Evolutionary conservation across 2,113 vertebrate species (phyloP).

Genomic region (Rattus norvegicus): GRCr8 NC_086027.1:97532501-97533000

Average conservation of each 20-base stretch:
- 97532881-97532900: background rate
- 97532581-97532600: background rate
- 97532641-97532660: background rate
- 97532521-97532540: background rate
- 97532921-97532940: too few species aligned
- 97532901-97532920: background rate
- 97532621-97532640: background rate
- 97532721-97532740: background rate
- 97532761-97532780: background rate
- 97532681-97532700: background rate
- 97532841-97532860: background rate
- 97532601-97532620: background rate
- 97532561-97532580: background rate
- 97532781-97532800: background rate
- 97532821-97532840: background rate
- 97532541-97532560: background rate
- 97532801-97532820: background rate
- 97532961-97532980: background rate
- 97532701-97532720: too few species aligned
- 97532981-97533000: rapidly evolving
- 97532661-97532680: too few species aligned
- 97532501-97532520: background rate
- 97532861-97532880: background rate
- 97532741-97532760: rapidly evolving
- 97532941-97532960: background rate